Conservation (phyloP, 2,113 vertebrate species). For the Fregetta grallaria region DNA sequence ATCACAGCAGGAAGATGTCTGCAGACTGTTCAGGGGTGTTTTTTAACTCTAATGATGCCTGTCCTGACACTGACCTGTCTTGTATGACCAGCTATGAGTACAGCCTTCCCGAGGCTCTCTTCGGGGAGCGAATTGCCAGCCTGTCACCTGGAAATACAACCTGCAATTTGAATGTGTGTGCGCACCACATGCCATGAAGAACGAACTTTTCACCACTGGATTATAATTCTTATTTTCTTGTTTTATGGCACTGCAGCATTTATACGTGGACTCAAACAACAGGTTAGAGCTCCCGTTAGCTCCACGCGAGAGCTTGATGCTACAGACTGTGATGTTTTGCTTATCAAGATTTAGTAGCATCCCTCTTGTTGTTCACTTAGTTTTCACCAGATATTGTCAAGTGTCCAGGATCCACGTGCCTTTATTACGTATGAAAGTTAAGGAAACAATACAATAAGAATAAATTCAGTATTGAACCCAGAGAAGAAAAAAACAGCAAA, state of each 20-base stretch:
- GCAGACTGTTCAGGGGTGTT: not conserved
- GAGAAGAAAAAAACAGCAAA: too few species aligned
- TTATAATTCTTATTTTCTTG: not conserved
- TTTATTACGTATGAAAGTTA: not conserved
- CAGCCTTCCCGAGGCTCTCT: not conserved
- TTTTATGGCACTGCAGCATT: not conserved
- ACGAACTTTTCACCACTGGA: too few species aligned
- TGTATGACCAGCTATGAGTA: too few species aligned
- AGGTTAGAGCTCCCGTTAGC: not conserved
- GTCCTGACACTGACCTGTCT: not conserved
- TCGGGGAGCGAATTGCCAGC: fast-evolving
- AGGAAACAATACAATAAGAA: not conserved
- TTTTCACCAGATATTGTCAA: not conserved
- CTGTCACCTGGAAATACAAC: not conserved
- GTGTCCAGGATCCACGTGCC: too few species aligned
- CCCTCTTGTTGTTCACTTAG: not conserved
- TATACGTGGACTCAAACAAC: not conserved
- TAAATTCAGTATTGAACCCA: not conserved
- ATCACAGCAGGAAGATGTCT: too few species aligned
- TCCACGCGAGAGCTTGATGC: too few species aligned
- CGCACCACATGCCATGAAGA: not conserved
- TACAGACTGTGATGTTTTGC: not conserved
- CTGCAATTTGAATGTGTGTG: not conserved
- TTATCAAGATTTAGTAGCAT: not conserved
- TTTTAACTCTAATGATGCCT: not conserved